phyloP scores from a whole-genome alignment of 2,113 vertebrate species.

The Myotis brandtii region DNA sequence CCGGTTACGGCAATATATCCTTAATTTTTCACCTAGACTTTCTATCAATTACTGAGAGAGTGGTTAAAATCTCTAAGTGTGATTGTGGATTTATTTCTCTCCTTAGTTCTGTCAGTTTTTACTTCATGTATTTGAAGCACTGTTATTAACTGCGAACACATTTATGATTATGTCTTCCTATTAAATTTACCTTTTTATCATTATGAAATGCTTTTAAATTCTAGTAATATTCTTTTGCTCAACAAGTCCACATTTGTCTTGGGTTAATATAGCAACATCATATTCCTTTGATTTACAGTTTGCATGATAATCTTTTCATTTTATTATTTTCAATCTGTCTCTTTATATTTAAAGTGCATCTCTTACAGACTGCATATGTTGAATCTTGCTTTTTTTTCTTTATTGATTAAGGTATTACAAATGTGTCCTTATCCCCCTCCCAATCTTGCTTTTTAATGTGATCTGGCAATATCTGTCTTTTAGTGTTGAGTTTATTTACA shows the following conservation, averaged over 20 bases:
- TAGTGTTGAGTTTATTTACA: not conserved
- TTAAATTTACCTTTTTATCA: not conserved
- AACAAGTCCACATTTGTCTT: not conserved
- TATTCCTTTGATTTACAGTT: not conserved
- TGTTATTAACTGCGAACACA: not conserved
- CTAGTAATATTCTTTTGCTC: not conserved
- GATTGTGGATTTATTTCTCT: not conserved
- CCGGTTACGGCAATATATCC: no score
- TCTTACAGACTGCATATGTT: not conserved
- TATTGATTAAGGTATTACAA: not conserved
- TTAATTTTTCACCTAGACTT: not conserved
- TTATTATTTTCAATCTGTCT: slow-evolving; percentile 17
- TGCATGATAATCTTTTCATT: not conserved
- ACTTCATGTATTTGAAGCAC: not conserved
- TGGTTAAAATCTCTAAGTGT: not conserved
- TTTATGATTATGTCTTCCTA: not conserved
- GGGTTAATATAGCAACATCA: not conserved
- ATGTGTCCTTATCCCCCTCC: no score
- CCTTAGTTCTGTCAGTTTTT: not conserved
- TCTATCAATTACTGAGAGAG: not conserved
- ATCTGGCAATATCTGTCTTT: slow-evolving; percentile 16
- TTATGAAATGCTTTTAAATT: slow-evolving; percentile 22
- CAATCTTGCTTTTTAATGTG: not conserved
- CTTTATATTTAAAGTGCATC: not conserved
- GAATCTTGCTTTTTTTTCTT: not conserved